phyloP scores from a whole-genome alignment of 2,113 vertebrate species.

The Myrmecophaga tridactyla region DNA sequence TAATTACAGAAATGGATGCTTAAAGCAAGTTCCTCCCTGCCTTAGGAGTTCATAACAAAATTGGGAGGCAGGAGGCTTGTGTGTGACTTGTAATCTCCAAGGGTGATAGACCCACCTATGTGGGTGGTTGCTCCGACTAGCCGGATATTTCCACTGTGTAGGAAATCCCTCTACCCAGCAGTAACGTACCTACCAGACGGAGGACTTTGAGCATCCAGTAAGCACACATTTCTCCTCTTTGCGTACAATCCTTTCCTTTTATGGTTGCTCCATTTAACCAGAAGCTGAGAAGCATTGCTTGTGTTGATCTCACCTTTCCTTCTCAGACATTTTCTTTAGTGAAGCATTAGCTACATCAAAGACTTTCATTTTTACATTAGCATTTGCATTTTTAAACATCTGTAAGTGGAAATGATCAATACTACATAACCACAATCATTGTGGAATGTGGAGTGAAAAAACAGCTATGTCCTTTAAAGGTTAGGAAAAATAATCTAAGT shows the following conservation, averaged over 20 bases:
- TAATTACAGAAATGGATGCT: background rate
- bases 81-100: background rate
- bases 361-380: background rate
- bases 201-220: background rate
- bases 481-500: conserved; percentile 33
- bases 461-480: background rate
- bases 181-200: background rate
- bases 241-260: background rate
- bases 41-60: background rate
- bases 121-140: too few species aligned
- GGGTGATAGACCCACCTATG: background rate
- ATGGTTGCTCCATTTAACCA: background rate
- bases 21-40: background rate
- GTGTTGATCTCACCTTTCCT: background rate
- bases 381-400: conserved; percentile 27
- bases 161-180: rapidly evolving
- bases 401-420: background rate
- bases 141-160: rapidly evolving
- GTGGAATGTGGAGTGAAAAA: background rate
- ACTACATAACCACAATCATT: background rate
- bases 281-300: background rate
- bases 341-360: background rate
- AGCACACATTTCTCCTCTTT: background rate
- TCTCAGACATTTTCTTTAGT: background rate
- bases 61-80: background rate